Base-by-base conservation (phyloP, 2,888 invertebrate genomes). In the Drosophila robusta region DNA sequence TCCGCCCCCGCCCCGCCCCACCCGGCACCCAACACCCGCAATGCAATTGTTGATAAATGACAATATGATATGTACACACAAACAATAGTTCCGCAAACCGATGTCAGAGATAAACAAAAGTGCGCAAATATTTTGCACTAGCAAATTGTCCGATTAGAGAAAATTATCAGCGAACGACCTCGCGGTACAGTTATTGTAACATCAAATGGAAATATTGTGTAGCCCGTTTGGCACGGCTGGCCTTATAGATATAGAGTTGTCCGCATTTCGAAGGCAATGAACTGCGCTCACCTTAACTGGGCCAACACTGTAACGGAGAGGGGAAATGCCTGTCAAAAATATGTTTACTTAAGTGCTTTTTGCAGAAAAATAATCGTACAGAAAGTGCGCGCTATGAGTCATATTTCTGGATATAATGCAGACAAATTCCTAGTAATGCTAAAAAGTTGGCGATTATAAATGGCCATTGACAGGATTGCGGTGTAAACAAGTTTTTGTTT, bases 171-270 rank as follows among this genome's bases (percentile, higher is more conserved):
- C 24, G 4, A n/a, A 26, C 32, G 60, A 71, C 79, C 86, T 73
- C 66, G 78, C 47, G 32, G 42, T 26, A 38, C 47, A 56, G 46
- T 60, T 54, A 61, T 16, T 78, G 67, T 64, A 71, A 64, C 60
- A 64, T 52, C 60, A 71, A 85, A 83, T 87, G 85, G 86, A 79
- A 81, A 65, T 71, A 16, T 66, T 72, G 54, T 87, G 87, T 78
- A 55, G 7, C 7, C 14, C 1, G 11, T 16, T n/a, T 12, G n/a
- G 16, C 41, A 42, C 11, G n/a, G 11, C 11, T 58, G 55, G 57
- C 80, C 86, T 82, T 78, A 38, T 38, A 42, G 60, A 70, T 70
- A 70, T 62, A 60, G 16, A 22, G 34, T 34, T 34, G 34, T 29
- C 29, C 24, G 42, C 11, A 16, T 34, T 24, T 39, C 3, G 32